Conservation (phyloP, 2,888 invertebrate genomes). For the Cetonia aurata region DNA sequence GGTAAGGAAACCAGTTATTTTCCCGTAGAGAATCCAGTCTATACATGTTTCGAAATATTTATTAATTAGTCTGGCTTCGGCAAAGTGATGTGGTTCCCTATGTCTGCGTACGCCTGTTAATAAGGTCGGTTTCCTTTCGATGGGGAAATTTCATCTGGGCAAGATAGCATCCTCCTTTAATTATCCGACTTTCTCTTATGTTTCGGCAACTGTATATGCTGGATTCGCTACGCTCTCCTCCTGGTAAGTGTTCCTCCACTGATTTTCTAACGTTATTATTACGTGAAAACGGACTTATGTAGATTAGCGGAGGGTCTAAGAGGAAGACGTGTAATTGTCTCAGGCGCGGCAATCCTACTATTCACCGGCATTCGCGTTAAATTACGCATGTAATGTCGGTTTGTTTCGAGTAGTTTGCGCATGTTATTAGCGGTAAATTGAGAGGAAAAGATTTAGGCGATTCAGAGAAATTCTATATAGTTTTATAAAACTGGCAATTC, state of each 20-base stretch:
- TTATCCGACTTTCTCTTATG: slow-evolving; percentile 36
- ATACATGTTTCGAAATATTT: slow-evolving; percentile 17
- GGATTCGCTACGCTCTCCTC: background rate
- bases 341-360: slow-evolving; percentile 17
- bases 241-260: slow-evolving; percentile 36
- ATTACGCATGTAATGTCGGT: slow-evolving; percentile 37
- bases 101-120: slow-evolving; percentile 19
- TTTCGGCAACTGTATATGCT: slow-evolving; percentile 23
- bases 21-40: no score
- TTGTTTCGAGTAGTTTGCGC: slow-evolving; percentile 38
- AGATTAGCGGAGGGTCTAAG: slow-evolving; percentile 35
- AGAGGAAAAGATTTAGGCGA: slow-evolving; percentile 33
- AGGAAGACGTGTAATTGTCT: slow-evolving; percentile 35
- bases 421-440: slow-evolving; percentile 21
- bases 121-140: slow-evolving; percentile 36
- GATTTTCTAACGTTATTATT: slow-evolving; percentile 41
- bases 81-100: slow-evolving; percentile 22
- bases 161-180: slow-evolving; percentile 35
- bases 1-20: no score
- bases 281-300: slow-evolving; percentile 41
- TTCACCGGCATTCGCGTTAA: slow-evolving; percentile 18
- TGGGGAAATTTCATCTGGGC: slow-evolving; percentile 37
- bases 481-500: no score
- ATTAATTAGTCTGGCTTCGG: slow-evolving; percentile 24
- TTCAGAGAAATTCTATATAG: background rate